Percentiles rank a stretch among this genome's conserved stretches.
Conservation (phyloP, 2,113 vertebrate species). For the Ellobius talpinus region DNA sequence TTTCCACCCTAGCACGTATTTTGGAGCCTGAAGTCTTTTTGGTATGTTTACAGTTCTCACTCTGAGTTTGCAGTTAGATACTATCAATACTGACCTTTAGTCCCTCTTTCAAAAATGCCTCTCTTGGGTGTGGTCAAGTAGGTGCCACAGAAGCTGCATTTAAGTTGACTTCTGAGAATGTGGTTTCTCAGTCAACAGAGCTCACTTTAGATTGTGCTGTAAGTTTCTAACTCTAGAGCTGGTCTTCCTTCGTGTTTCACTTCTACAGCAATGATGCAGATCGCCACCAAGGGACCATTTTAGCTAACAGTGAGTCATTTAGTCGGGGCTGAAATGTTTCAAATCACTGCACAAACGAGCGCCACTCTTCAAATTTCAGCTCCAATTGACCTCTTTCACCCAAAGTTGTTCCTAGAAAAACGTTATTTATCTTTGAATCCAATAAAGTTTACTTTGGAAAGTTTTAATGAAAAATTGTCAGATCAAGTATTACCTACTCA, state of each 20-base stretch:
- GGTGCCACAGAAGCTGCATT: not conserved
- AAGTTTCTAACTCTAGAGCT: conserved; percentile 54
- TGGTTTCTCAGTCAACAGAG: conserved; percentile 12
- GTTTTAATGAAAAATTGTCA: conserved; percentile 14
- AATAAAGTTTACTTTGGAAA: conserved; percentile 44
- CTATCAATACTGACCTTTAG: conserved; percentile 5
- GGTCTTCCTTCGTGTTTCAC: conserved; percentile 72
- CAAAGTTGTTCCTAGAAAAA: conserved; percentile 52
- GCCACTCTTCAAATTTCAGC: conserved; percentile 60
- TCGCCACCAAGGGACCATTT: conserved; percentile 50
- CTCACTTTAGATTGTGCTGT: conserved; percentile 40
- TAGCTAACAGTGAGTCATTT: conserved; percentile 69
- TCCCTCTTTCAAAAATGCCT: not conserved
- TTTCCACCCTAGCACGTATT: conserved; percentile 22
- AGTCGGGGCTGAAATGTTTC: conserved; percentile 20
- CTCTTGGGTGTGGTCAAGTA: conserved; percentile 16
- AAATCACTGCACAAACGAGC: conserved; percentile 61
- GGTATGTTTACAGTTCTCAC: not conserved
- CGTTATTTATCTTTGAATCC: conserved; percentile 19
- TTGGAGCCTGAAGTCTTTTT: not conserved
- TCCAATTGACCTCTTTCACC: conserved; percentile 61
- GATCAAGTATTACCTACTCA: not conserved
- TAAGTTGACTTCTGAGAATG: conserved; percentile 61
- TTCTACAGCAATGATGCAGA: conserved; percentile 65
- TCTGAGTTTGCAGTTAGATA: conserved; percentile 46